These are phyloP conservation scores for Galbula dea DNA, from an alignment of 2,113 vertebrate genomes.

Conservation along the genomic window DNA sequence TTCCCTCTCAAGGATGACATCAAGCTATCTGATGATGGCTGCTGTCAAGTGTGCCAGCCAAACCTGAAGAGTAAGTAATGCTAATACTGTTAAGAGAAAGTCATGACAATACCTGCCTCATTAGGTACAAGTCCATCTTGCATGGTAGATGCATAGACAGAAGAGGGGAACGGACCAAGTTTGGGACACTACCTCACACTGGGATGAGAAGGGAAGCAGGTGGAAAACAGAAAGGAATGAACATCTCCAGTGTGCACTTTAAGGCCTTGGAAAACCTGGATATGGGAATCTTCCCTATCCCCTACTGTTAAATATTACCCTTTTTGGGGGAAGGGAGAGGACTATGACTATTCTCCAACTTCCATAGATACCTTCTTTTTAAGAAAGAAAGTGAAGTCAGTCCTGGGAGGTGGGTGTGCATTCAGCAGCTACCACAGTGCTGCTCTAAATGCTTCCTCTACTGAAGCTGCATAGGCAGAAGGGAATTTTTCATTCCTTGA, in stretches of 20 bases:
- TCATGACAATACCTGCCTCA: background rate
- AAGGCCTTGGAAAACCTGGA: background rate
- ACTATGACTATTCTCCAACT: background rate
- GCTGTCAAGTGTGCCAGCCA: slow-evolving; percentile 48
- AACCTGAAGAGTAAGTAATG: background rate
- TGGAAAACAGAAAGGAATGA: background rate
- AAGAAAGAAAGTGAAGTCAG: background rate
- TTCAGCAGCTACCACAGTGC: background rate
- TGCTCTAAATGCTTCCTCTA: background rate
- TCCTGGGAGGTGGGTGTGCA: background rate
- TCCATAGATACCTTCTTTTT: background rate
- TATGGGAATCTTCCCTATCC: background rate
- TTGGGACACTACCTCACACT: background rate
- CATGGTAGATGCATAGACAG: background rate
- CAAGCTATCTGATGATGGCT: slow-evolving; percentile 33
- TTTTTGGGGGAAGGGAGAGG: background rate
- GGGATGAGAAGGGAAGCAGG: background rate
- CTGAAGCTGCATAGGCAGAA: background rate
- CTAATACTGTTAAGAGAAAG: background rate
- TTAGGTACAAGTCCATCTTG: background rate
- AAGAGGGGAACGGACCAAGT: background rate
- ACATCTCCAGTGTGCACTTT: background rate
- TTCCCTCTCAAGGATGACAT: slow-evolving; percentile 46
- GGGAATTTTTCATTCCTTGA: background rate
- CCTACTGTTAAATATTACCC: background rate